Evolutionary conservation across 2,797 vertebrate genomes (phyloP).

Genomic region (Zenarchopterus dispar): DNA sequence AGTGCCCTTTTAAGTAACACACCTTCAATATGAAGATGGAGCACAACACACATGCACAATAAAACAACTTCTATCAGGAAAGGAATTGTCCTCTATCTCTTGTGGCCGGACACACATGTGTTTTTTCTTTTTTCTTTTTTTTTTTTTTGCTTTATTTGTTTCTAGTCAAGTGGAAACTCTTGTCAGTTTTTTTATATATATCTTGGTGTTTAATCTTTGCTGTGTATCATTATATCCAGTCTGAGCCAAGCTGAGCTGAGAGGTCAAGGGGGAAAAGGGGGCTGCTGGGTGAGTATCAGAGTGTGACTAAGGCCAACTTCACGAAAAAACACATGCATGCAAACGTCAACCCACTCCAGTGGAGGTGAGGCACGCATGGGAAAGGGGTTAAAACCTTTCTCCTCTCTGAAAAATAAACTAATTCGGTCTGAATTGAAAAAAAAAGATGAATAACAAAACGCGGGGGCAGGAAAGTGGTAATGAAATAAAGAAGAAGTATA

Average conservation of each 20-base stretch:
- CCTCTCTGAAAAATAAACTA: constrained; percentile 76
- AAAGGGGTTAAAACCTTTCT: constrained; percentile 43
- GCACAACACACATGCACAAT: constrained; percentile 69
- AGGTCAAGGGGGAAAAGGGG: constrained; percentile 44
- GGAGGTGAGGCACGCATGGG: constrained; percentile 70
- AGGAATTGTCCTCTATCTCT: constrained; percentile 52
- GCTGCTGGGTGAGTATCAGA: constrained; percentile 49
- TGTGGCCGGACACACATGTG: constrained; percentile 38
- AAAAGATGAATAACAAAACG: constrained; percentile 52
- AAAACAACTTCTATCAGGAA: constrained; percentile 66
- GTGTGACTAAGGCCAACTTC: constrained; percentile 63
- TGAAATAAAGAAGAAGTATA: constrained; percentile 66
- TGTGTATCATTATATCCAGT: constrained; percentile 41
- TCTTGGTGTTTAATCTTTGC: constrained; percentile 42
- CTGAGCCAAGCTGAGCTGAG: constrained; percentile 39
- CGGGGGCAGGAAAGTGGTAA: constrained; percentile 60
- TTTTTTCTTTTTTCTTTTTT: constrained; percentile 28
- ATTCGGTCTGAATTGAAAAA: constrained; percentile 64
- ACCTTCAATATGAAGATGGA: constrained; percentile 91
- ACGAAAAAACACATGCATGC: constrained; percentile 79
- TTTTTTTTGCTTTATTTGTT: constrained; percentile 11
- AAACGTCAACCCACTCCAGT: constrained; percentile 70
- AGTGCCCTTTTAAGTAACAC: constrained; percentile 79
- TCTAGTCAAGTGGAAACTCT: constrained; percentile 24
- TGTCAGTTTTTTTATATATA: constrained; percentile 7